A percentile compares a stretch with the other conserved stretches of the same genome.
Conservation (phyloP, 2,113 vertebrate genomes). For the Amia ocellicauda region DNA sequence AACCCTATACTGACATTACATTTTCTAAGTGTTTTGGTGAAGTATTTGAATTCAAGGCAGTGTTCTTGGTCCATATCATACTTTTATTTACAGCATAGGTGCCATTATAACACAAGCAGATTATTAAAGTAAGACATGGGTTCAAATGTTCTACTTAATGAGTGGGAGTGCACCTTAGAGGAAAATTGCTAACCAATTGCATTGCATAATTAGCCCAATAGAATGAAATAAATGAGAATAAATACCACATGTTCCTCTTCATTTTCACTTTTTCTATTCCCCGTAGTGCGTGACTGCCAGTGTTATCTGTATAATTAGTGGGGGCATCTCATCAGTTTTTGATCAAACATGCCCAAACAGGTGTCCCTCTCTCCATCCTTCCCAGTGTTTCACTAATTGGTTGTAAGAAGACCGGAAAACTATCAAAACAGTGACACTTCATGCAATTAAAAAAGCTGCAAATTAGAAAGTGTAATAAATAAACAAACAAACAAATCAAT, state of each 20-base stretch:
- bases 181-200: background rate
- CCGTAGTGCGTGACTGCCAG: background rate
- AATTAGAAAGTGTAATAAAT: background rate
- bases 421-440: background rate
- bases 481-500: no score
- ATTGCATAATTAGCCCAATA: background rate
- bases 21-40: no score
- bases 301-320: slow-evolving; percentile 19
- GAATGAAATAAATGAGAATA: slow-evolving; percentile 12
- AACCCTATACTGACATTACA: no score
- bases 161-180: background rate
- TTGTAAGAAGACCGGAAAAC: slow-evolving; percentile 23
- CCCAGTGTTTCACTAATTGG: slow-evolving; percentile 45
- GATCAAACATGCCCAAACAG: slow-evolving; percentile 44
- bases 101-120: no score
- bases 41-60: no score
- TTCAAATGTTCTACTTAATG: no score
- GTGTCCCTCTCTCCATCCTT: slow-evolving; percentile 37
- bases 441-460: slow-evolving; percentile 21
- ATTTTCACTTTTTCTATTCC: slow-evolving; percentile 6
- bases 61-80: no score
- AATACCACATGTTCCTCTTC: slow-evolving; percentile 20
- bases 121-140: no score
- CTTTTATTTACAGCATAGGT: no score
- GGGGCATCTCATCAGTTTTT: slow-evolving; percentile 9